Base-by-base conservation (phyloP, 2,113 vertebrate species). In the Sorex fumeus region DNA sequence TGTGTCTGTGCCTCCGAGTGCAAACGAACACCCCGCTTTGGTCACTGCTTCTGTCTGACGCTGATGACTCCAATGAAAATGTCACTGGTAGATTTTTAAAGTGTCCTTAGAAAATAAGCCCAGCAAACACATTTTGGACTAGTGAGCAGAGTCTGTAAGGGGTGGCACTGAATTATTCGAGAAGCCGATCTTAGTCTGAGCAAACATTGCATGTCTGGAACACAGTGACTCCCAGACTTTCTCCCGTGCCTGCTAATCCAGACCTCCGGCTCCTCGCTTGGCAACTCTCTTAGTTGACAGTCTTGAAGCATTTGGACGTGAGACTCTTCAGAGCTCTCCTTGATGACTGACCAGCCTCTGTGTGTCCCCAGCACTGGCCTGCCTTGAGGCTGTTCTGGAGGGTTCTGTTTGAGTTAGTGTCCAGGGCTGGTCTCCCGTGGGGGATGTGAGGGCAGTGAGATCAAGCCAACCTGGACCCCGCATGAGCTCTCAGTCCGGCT, bases 151-250 rank as follows among this genome's bases (percentile, higher is more conserved):
- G 47, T 53, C 43, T 64, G 10, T 32, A 34, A 3, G 25, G 57
- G 25, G 32, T 3, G 11, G 45, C 77, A 3, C 78, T 92, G 87
- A 94, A 57, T 47, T 57, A 32, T 66, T 45, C 74, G 45, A 90
- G 36, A 30, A 90, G 32, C 16, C 43, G 57, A 69, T 60, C 6
- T 45, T 87, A 67, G 32, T 80, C 50, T 76, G 10, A 71, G 21
- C 9, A 67, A 87, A 89, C 77, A 93, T n/a, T 89, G 27, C 28
- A 27, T 23, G 36, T 66, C 60, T 34, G 6, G 32, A 70, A 67
- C 60, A 50, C 25, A 50, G 40, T 53, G 40, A 82, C 74, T 34
- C 79, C 0, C 70, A 67, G 47, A 88, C 53, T 74, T 74, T 85
- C 10, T 64, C 45, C 62, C 16, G 82, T 66, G 12, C 47, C 77